Conservation (phyloP, 2,888 invertebrate genomes). For the Unio delphinus region DNA sequence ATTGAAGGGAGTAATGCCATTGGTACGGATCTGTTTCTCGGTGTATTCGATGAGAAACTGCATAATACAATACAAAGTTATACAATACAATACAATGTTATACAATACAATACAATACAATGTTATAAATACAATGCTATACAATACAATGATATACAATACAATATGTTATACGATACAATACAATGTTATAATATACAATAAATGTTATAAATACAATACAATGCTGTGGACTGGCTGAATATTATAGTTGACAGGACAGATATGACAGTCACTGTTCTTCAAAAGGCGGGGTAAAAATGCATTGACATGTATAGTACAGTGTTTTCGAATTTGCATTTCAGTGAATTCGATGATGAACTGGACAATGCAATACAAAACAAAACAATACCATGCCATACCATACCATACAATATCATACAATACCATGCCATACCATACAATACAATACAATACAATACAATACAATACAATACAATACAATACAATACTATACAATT, state of each 20-base stretch:
- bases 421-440: too few species aligned
- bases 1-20: slow-evolving; percentile 32
- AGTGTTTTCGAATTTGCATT: slow-evolving; percentile 26
- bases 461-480: too few species aligned
- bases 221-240: not conserved
- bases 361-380: slow-evolving; percentile 11
- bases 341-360: slow-evolving; percentile 36
- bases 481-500: too few species aligned
- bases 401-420: too few species aligned
- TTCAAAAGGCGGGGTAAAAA: slow-evolving; percentile 34
- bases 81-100: too few species aligned
- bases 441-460: not conserved
- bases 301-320: slow-evolving; percentile 33
- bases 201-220: too few species aligned
- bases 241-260: not conserved
- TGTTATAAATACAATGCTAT: too few species aligned
- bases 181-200: too few species aligned
- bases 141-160: too few species aligned
- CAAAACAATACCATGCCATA: too few species aligned
- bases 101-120: too few species aligned
- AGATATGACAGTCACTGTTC: slow-evolving; percentile 11
- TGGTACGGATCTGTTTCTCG: slow-evolving; percentile 28
- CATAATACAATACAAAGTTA: not conserved
- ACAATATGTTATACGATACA: too few species aligned
- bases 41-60: slow-evolving; percentile 36